Percentiles rank a stretch among this genome's conserved stretches.
These are phyloP conservation scores for Leptinotarsa texana DNA, from an alignment of 1,140 invertebrate genomes.

Conservation along the genomic window DNA sequence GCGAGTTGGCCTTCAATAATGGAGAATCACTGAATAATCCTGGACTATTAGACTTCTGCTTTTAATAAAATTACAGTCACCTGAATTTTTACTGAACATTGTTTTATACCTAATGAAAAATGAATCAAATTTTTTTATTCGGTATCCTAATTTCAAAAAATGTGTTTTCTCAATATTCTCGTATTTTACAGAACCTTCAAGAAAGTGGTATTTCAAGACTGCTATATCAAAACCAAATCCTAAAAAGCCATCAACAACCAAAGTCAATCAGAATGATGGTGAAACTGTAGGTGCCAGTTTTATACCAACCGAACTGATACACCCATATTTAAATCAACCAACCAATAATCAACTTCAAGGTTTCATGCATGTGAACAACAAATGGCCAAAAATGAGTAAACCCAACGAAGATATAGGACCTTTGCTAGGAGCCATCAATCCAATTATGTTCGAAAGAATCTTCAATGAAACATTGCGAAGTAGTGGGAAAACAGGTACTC, in stretches of 20 bases:
- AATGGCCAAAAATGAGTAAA: not conserved
- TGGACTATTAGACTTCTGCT: too few relatives aligned
- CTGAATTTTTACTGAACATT: too few relatives aligned
- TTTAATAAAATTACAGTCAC: too few relatives aligned
- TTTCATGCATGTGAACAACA: not conserved
- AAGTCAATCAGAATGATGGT: not conserved
- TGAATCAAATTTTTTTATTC: too few relatives aligned
- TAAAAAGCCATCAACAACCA: too few relatives aligned
- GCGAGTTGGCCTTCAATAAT: too few relatives aligned
- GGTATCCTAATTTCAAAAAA: too few relatives aligned
- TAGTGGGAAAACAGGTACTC: slow-evolving; percentile 1
- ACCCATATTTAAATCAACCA: not conserved
- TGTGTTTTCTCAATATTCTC: too few relatives aligned
- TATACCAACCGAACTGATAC: not conserved
- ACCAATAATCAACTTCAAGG: not conserved
- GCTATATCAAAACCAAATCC: too few relatives aligned
- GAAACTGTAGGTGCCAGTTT: slow-evolving; percentile 5
- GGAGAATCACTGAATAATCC: too few relatives aligned
- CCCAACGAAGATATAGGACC: not conserved
- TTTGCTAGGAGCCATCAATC: slow-evolving; percentile 30
- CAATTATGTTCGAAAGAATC: slow-evolving; percentile 32
- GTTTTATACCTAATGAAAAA: too few relatives aligned
- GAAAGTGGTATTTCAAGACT: not conserved
- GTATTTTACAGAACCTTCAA: not conserved
- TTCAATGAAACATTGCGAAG: slow-evolving; percentile 33